Percentiles rank a stretch among this genome's conserved stretches.
phyloP scores from a whole-genome alignment of 2,888 invertebrate genomes.

The Hydropsyche betteni region DNA sequence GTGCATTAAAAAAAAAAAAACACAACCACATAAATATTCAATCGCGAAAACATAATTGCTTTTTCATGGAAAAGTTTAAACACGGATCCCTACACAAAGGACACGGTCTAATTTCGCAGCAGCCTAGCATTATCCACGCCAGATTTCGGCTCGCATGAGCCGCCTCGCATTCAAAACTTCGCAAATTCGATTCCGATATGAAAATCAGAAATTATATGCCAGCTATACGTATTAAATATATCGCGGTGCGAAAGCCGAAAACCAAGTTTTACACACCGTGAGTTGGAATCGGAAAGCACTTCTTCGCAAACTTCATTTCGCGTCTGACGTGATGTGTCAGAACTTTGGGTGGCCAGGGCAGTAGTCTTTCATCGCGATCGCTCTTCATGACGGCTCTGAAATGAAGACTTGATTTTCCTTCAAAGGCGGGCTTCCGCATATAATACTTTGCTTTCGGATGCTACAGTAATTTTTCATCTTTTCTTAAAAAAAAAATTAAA shows the following conservation, averaged over 20 bases:
- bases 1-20: too few species aligned
- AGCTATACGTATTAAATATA: background rate
- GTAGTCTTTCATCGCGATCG: conserved; percentile 37
- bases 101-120: too few species aligned
- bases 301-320: conserved; percentile 37
- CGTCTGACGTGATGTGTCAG: conserved; percentile 40
- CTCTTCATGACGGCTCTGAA: conserved; percentile 34
- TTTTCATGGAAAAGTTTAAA: too few species aligned
- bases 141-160: background rate
- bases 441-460: background rate
- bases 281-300: conserved; percentile 29
- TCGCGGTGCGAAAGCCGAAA: background rate
- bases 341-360: conserved; percentile 21
- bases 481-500: too few species aligned
- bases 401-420: conserved; percentile 36
- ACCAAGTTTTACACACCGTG: background rate
- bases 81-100: too few species aligned
- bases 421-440: conserved; percentile 7
- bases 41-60: too few species aligned
- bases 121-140: too few species aligned
- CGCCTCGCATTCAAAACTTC: conserved; percentile 8
- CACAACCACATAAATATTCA: too few species aligned
- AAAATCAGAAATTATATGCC: conserved; percentile 23
- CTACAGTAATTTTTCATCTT: too few species aligned
- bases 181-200: conserved; percentile 30